Conservation (phyloP, 2,113 vertebrate genomes). For the Chaenocephalus aceratus region DNA sequence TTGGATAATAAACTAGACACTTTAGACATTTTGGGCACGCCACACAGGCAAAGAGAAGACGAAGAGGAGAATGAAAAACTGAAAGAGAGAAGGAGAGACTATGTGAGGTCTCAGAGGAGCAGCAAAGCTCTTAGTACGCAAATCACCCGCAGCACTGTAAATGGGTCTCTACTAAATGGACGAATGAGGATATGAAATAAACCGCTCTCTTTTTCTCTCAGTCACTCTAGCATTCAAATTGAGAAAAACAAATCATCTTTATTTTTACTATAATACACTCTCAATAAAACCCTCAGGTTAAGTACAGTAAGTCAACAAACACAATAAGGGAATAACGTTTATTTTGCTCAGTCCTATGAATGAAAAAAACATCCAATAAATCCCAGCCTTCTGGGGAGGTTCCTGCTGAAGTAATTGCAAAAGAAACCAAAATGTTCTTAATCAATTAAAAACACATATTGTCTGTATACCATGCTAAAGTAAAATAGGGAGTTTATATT, state of each 20-base stretch:
- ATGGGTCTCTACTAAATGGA: slow-evolving; percentile 54
- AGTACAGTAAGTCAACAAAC: slow-evolving; percentile 21
- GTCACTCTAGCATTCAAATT: slow-evolving; percentile 17
- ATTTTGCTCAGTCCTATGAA: slow-evolving; percentile 1
- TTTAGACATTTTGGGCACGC: slow-evolving; percentile 72
- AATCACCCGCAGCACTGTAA: slow-evolving; percentile 65
- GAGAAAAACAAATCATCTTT: slow-evolving; percentile 37
- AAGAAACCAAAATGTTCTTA: background rate
- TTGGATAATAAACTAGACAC: slow-evolving; percentile 75
- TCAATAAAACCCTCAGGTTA: slow-evolving; percentile 24
- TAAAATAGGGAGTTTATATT: background rate
- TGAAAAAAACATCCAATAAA: background rate
- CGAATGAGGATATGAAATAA: slow-evolving; percentile 46
- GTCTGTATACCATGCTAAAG: background rate
- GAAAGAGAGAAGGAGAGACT: slow-evolving; percentile 52
- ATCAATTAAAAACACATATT: background rate
- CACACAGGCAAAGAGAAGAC: slow-evolving; percentile 40
- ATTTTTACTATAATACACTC: slow-evolving; percentile 12
- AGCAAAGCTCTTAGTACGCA: slow-evolving; percentile 66
- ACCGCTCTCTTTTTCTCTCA: slow-evolving; percentile 4
- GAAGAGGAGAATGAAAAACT: slow-evolving; percentile 43
- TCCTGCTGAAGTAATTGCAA: background rate
- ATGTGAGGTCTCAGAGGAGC: slow-evolving; percentile 61
- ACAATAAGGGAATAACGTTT: background rate
- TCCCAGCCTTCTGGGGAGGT: background rate